Conservation (phyloP, 1,140 invertebrate species). For the Bursaphelenchus mucronatus region DNA sequence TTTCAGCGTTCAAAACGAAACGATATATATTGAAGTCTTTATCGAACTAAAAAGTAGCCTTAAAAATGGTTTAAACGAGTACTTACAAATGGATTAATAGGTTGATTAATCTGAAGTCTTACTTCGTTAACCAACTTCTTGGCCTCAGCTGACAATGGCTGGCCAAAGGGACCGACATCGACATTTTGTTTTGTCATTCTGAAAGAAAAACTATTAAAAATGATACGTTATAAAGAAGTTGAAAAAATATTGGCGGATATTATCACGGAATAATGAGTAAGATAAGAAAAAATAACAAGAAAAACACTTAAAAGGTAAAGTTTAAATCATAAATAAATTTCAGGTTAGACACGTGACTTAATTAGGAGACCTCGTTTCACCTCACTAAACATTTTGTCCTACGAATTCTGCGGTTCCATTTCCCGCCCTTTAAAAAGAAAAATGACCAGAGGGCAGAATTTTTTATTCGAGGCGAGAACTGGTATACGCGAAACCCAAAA, state of each 20-base stretch:
- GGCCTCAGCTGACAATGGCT: slow-evolving; percentile 50
- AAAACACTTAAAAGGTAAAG: no score
- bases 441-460: no score
- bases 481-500: no score
- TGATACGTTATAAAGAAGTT: not conserved
- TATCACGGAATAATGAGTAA: no score
- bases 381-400: no score
- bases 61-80: not conserved
- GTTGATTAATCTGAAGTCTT: slow-evolving; percentile 42
- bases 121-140: slow-evolving; percentile 57
- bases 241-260: not conserved
- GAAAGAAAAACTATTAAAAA: not conserved
- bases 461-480: no score
- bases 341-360: no score
- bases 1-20: slow-evolving; percentile 53
- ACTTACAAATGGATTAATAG: slow-evolving; percentile 55
- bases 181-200: slow-evolving; percentile 15
- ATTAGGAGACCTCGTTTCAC: no score
- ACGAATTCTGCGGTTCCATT: no score
- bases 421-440: no score
- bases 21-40: slow-evolving; percentile 60
- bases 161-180: slow-evolving; percentile 49
- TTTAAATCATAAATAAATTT: no score
- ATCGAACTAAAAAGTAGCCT: slow-evolving; percentile 46
- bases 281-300: no score